phyloP scores from a whole-genome alignment of 2,888 invertebrate species.

The Macropis europaea region DNA sequence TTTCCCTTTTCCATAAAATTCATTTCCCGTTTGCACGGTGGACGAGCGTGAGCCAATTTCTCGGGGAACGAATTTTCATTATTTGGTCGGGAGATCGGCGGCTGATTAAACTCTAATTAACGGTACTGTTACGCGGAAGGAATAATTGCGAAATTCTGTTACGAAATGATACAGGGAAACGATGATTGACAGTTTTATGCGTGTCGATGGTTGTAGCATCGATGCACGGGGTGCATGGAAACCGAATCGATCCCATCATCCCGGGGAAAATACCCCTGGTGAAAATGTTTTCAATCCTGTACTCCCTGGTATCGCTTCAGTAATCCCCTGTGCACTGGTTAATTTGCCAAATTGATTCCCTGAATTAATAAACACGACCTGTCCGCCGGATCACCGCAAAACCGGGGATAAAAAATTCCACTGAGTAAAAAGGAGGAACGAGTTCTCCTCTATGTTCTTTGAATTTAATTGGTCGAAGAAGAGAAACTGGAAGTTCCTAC shows the following conservation, averaged over 20 bases:
- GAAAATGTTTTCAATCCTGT: not conserved
- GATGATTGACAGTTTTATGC: not conserved
- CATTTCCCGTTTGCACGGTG: too few relatives aligned
- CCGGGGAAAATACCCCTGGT: not conserved
- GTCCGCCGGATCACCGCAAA: not conserved
- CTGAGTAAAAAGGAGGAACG: too few relatives aligned
- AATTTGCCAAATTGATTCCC: constrained; percentile 12
- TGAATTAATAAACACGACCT: not conserved
- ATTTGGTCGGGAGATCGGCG: not conserved
- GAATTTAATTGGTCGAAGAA: too few relatives aligned
- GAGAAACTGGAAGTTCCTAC: too few relatives aligned
- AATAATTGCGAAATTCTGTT: constrained; percentile 3
- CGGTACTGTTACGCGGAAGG: not conserved
- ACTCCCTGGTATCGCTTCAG: not conserved
- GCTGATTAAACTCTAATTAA: constrained; percentile 24
- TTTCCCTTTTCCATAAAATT: not conserved
- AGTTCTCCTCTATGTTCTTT: too few relatives aligned
- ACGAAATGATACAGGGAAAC: not conserved
- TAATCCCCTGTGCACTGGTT: not conserved
- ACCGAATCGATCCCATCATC: too few relatives aligned
- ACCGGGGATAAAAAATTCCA: too few relatives aligned
- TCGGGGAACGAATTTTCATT: not conserved
- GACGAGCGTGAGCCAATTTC: not conserved
- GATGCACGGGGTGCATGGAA: too few relatives aligned
- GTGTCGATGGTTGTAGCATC: not conserved